phyloP scores from a whole-genome alignment of 1,140 invertebrate species.

The Drosophila eugracilis region DNA sequence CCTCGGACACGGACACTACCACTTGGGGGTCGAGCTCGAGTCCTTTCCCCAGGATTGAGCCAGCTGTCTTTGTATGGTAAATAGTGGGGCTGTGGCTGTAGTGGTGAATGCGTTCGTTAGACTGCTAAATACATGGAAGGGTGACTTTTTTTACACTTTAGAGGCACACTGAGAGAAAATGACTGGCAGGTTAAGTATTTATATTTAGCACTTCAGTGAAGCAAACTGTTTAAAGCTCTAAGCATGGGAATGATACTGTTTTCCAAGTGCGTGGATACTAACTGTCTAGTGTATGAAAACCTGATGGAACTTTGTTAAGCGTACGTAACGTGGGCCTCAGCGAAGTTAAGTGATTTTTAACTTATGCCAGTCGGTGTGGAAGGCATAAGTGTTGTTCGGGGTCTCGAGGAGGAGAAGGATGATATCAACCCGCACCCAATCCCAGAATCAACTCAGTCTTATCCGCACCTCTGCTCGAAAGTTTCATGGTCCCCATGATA shows the following conservation, averaged over 20 bases:
- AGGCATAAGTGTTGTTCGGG: constrained; percentile 20
- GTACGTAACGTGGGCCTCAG: constrained; percentile 38
- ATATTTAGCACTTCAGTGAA: too few relatives aligned
- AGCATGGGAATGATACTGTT: background rate
- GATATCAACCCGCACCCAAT: background rate
- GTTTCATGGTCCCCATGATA: constrained; percentile 36
- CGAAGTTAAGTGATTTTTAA: constrained; percentile 63
- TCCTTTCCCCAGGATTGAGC: constrained; percentile 38
- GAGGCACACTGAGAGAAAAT: constrained; percentile 9
- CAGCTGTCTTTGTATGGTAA: constrained; percentile 29
- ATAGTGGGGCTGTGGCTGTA: constrained; percentile 26
- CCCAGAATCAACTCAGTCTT: background rate
- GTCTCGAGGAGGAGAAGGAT: background rate
- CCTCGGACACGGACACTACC: constrained; percentile 22
- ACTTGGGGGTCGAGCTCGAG: constrained; percentile 27
- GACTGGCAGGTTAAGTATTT: too few relatives aligned
- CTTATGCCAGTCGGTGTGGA: constrained; percentile 58
- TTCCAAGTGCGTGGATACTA: constrained; percentile 1
- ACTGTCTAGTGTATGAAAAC: constrained; percentile 6
- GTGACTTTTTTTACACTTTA: constrained; percentile 52
- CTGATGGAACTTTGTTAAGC: constrained; percentile 51
- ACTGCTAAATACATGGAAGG: constrained; percentile 57
- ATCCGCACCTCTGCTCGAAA: constrained; percentile 16
- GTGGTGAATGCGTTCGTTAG: constrained; percentile 62
- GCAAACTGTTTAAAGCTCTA: too few relatives aligned